Base-by-base conservation (phyloP, 2,797 vertebrate genomes). In the Anomalospiza imberbis region DNA sequence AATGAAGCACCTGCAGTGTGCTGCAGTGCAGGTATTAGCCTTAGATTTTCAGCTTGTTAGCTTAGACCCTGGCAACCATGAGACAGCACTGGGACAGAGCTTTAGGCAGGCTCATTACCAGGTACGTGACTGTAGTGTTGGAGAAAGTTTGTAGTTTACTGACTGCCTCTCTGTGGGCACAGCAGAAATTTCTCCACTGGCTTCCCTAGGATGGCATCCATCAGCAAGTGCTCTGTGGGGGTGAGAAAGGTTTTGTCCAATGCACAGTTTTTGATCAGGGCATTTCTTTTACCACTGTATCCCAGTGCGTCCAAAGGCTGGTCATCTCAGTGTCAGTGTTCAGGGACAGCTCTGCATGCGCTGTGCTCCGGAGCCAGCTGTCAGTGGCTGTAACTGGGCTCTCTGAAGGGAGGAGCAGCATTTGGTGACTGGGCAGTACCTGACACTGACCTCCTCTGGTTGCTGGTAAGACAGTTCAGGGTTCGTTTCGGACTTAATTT, bases 261-360 rank as follows among this genome's bases (percentile, higher is more conserved):
- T 4, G 42, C 26, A 51, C 13, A 63, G 36, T 26, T 71, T 75
- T 82, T 45, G 28, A 34, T 73, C 17, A 40, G 36, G 14, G 20
- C 14, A 34, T 42, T 54, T 47, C 24, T 24, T 54, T 75, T 67
- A 63, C 29, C 29, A 74, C 42, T 72, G 26, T 10, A 7, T 38
- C 24, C 32, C 1, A 1, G 32, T 48, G 45, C 8, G 21, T 85
- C 71, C 15, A 3, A 84, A 71, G 25, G n/a, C 55, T 73, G 34
- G 5, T n/a, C 14, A 47, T 7, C 19, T 34, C 62, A 55, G 13
- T 22, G 6, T 25, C 42, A 62, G 31, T 12, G 36, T 32, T 7
- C 29, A 45, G 74, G 62, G 51, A 65, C 25, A 47, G 47, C 29
- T 53, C 42, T 15, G 29, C 0, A 1, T 1, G 2, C 1, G 3